These are phyloP conservation scores for Tenthredo notha DNA, from an alignment of 2,888 invertebrate genomes.

Conservation along the genomic window DNA sequence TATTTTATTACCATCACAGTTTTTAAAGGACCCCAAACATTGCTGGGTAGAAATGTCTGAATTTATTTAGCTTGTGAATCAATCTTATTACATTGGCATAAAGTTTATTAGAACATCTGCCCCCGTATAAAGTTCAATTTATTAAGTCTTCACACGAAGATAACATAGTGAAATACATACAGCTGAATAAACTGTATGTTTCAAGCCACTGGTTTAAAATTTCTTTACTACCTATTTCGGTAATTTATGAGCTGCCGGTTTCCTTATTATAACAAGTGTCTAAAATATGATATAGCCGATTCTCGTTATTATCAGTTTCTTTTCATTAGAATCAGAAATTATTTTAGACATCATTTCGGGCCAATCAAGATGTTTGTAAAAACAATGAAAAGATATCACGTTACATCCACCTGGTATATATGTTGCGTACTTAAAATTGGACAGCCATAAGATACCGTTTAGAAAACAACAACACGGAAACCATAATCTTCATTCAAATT, in stretches of 20 bases:
- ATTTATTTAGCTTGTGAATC: neutral
- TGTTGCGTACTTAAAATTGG: neutral
- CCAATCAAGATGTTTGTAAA: neutral
- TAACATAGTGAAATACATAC: neutral
- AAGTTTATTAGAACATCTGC: conserved; percentile 1
- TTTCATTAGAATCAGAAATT: neutral
- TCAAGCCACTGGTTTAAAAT: neutral
- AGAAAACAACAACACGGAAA: neutral
- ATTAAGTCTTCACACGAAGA: neutral
- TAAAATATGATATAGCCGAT: neutral
- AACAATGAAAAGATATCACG: neutral
- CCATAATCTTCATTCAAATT: neutral
- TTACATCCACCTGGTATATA: neutral
- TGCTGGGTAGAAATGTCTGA: neutral
- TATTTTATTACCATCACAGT: neutral
- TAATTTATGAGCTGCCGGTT: neutral
- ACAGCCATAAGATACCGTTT: neutral
- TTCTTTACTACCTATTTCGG: neutral
- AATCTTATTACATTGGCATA: neutral
- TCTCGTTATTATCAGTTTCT: neutral
- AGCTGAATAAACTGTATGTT: conserved; percentile 11
- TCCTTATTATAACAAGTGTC: neutral
- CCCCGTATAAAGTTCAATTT: neutral
- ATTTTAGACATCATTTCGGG: neutral
- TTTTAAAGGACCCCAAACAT: neutral